phyloP scores from a whole-genome alignment of 2,888 invertebrate genomes.

The Ligdia adustata region DNA sequence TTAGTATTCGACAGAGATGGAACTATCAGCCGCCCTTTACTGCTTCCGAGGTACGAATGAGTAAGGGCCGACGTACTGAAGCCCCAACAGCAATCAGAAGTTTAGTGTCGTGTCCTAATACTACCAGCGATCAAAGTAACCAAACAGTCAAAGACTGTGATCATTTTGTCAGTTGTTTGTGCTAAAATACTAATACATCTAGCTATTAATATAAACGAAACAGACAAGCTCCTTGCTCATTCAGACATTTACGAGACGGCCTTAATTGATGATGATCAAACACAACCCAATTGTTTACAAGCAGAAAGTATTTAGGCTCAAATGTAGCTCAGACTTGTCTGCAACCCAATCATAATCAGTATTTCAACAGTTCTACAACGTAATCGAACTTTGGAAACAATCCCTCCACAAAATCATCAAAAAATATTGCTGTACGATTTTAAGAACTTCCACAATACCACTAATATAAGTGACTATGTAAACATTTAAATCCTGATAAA shows the following conservation, averaged over 20 bases:
- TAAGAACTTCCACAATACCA: too few relatives aligned
- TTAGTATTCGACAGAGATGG: conserved; percentile 36
- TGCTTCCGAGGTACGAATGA: conserved; percentile 55
- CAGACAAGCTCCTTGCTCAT: conserved; percentile 5
- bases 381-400: too few relatives aligned
- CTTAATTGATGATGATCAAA: conserved; percentile 12
- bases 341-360: neutral
- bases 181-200: neutral
- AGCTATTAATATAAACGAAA: conserved; percentile 3
- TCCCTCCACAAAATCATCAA: too few relatives aligned
- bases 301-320: neutral
- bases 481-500: too few relatives aligned
- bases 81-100: conserved; percentile 12
- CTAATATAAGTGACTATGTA: too few relatives aligned
- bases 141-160: too few relatives aligned
- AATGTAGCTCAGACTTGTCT: neutral
- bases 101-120: conserved; percentile 5
- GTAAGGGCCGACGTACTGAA: conserved; percentile 60
- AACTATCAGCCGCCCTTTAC: conserved; percentile 68
- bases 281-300: conserved; percentile 2
- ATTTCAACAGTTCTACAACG: too few relatives aligned
- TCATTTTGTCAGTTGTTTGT: too few relatives aligned
- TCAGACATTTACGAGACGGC: conserved; percentile 3
- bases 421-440: too few relatives aligned
- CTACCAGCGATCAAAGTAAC: too few relatives aligned